Percentiles rank a stretch among this genome's conserved stretches.
Evolutionary conservation across 2,113 vertebrate species (phyloP).

Genomic region (Oreocharis arfaki): DNA sequence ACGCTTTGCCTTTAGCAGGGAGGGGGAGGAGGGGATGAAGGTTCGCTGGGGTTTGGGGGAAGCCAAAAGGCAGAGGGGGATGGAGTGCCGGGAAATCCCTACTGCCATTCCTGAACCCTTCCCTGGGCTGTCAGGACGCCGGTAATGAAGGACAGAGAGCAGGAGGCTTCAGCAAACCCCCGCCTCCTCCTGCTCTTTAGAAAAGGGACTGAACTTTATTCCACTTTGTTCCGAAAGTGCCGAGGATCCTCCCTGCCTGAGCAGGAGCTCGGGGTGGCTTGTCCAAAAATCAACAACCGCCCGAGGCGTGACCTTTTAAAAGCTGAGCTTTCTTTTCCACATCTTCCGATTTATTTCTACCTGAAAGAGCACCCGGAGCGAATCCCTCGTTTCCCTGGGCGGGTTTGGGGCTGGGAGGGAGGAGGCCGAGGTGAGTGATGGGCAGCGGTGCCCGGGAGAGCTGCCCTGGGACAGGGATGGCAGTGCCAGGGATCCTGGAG

Average conservation of each 20-base stretch:
- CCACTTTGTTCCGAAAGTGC: background rate
- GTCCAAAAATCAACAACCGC: background rate
- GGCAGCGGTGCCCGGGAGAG: background rate
- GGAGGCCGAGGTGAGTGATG: background rate
- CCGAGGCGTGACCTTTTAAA: conserved; percentile 15
- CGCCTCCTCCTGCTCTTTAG: conserved; percentile 7
- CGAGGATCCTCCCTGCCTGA: background rate
- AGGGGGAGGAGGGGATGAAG: background rate
- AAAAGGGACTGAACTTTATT: conserved; percentile 15
- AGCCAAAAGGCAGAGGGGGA: background rate
- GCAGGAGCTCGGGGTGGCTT: background rate
- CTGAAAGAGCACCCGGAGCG: background rate
- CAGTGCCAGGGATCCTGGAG: background rate
- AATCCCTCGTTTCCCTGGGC: background rate
- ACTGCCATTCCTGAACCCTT: background rate
- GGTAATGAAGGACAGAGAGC: background rate
- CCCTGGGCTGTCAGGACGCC: background rate
- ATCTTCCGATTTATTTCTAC: background rate
- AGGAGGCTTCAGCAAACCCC: background rate
- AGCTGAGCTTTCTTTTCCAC: background rate
- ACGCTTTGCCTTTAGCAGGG: background rate
- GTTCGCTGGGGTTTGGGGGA: background rate
- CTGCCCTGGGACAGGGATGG: background rate
- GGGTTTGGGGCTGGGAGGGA: background rate
- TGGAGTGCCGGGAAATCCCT: background rate